phyloP scores from a whole-genome alignment of 2,113 vertebrate species.

The Marmota monax region DNA sequence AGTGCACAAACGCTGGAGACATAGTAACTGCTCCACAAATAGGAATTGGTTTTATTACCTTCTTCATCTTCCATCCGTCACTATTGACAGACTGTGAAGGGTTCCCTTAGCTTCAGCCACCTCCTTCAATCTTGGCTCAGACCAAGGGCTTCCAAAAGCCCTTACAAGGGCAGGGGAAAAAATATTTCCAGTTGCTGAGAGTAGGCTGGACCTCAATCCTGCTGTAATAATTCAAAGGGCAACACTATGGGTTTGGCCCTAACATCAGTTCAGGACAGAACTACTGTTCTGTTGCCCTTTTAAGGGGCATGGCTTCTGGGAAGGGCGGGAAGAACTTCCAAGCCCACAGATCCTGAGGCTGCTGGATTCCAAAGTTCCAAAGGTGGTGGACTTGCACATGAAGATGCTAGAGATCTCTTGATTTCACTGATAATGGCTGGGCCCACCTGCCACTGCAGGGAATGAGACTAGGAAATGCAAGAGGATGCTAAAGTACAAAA shows the following conservation, averaged over 20 bases:
- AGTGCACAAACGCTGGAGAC: not conserved
- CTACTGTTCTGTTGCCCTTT: not conserved
- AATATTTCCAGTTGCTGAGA: not conserved
- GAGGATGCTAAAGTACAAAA: rapidly evolving
- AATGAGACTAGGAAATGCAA: not conserved
- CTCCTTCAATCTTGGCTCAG: not conserved
- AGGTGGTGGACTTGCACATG: not conserved
- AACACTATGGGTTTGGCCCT: rapidly evolving
- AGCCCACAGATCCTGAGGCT: not conserved
- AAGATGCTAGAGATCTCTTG: not conserved
- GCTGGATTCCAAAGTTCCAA: rapidly evolving
- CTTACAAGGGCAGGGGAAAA: not conserved
- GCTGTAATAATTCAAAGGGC: not conserved
- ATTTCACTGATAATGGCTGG: not conserved
- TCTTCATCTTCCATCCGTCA: not conserved
- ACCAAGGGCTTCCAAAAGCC: not conserved
- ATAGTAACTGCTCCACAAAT: not conserved
- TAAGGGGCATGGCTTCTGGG: not conserved
- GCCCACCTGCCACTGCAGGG: no score
- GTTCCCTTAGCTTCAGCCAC: not conserved
- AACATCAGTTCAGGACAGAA: not conserved
- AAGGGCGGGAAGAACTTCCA: not conserved
- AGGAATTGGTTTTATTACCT: not conserved
- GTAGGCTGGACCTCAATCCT: not conserved
- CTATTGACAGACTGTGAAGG: not conserved